These are phyloP conservation scores for Cephus pulcher DNA, from an alignment of 2,888 invertebrate species.

Conservation along the genomic window DNA sequence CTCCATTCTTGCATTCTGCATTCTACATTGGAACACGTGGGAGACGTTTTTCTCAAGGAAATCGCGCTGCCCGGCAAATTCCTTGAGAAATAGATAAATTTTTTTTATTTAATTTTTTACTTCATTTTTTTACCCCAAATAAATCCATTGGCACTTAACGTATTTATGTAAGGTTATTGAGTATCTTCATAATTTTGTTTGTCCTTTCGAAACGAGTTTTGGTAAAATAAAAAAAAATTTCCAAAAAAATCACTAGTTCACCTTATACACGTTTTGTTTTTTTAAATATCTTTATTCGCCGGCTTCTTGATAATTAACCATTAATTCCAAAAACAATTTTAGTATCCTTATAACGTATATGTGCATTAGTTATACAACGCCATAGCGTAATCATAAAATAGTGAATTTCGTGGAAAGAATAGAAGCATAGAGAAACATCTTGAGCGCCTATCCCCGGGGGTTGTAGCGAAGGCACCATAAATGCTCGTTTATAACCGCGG, in stretches of 20 bases:
- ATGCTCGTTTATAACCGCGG: conserved; percentile 57
- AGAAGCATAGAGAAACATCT: conserved; percentile 3
- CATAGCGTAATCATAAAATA: conserved; percentile 45
- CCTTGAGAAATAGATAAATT: background rate
- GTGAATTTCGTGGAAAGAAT: conserved; percentile 42
- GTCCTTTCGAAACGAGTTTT: background rate
- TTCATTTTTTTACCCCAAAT: background rate
- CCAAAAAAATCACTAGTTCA: background rate
- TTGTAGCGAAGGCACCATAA: conserved; percentile 41
- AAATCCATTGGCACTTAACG: background rate
- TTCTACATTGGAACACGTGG: conserved; percentile 26
- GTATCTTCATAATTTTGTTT: background rate
- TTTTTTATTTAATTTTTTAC: background rate
- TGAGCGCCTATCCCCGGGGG: conserved; percentile 6
- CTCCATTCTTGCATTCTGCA: background rate
- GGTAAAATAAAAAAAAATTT: background rate
- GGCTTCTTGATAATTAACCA: background rate
- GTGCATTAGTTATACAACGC: background rate
- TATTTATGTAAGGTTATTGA: background rate
- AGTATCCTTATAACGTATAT: background rate
- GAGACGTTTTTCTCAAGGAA: conserved; percentile 43
- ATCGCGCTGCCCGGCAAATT: conserved; percentile 21
- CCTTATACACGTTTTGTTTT: background rate
- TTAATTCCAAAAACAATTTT: background rate
- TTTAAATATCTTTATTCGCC: background rate